Evolutionary conservation across 2,113 vertebrate genomes (phyloP).

Genomic region (Cygnus atratus): DNA sequence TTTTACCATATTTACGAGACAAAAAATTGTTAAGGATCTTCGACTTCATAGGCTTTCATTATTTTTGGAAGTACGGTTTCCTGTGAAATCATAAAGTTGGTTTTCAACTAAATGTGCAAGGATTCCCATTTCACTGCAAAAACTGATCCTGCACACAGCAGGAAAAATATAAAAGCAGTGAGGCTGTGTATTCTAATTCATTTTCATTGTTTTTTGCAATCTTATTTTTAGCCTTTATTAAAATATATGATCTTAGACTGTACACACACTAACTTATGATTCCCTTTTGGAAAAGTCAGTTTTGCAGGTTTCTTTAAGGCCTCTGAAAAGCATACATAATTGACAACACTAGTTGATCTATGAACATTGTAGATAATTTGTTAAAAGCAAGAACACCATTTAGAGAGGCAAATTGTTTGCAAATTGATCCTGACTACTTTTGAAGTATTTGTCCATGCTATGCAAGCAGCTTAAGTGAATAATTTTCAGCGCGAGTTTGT

Average conservation of each 20-base stretch:
- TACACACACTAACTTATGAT: neutral
- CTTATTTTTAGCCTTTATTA: neutral
- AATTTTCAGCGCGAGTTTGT: neutral
- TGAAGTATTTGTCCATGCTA: neutral
- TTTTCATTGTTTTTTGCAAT: neutral
- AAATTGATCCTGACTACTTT: neutral
- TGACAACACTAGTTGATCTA: neutral
- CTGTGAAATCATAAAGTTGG: neutral
- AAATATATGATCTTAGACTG: neutral
- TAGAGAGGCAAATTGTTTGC: neutral
- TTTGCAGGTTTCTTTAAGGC: neutral
- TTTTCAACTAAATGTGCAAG: neutral
- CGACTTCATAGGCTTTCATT: neutral
- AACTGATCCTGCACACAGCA: neutral
- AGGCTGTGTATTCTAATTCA: neutral
- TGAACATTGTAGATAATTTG: neutral
- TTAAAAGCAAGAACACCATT: neutral
- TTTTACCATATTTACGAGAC: neutral
- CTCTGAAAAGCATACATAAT: neutral
- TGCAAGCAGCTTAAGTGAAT: neutral
- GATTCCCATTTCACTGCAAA: neutral
- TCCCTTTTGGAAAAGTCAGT: neutral
- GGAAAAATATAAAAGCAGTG: neutral
- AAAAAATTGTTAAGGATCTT: neutral
- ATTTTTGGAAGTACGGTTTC: neutral